Evolutionary conservation across 2,113 vertebrate genomes (phyloP), one percentile per base, ranked within the genome.

Genomic region (Erinaceus europaeus): DNA sequence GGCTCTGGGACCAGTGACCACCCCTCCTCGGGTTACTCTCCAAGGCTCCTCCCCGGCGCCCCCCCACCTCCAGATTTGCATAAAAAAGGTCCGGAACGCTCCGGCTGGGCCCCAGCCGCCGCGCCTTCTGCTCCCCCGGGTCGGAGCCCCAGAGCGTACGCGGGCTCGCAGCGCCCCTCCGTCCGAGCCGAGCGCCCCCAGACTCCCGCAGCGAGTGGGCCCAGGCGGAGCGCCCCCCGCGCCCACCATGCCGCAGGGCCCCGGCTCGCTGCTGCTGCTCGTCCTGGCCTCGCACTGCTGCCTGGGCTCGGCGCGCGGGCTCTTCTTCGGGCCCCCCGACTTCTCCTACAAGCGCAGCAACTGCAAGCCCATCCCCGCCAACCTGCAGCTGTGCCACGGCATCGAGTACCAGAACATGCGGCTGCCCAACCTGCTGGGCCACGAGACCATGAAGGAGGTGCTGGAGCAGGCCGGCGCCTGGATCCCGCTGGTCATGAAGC

Each of bases 351-450:
- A 98, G 93, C 98, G 98, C 95, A 99, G 97, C 92, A 98, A 98
- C 86, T 99, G 99, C 97, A 99, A 98, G 93, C 96, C 98, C 52
- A 99, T 99, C 84, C 98, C 99, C 2, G 96, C 97, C 34, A 98
- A 97, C 62, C 97, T 99, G 92, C 97, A 98, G 55, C 97, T 99
- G 79, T 99, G 99, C 96, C 97, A 98, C 84, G 98, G 98, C 67
- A 99, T 99, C 62, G 99, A 99, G 95, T 99, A 99, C 97, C 97
- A 98, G 64, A 98, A 98, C 95, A 99, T 99, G 99, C 96, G 98
- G 90, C 97, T 99, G 90, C 99, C 99, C 90, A 99, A 99, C 97
- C 98, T 99, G 88, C 98, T 99, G 91, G 99, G 99, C 14, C 99
- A 99, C 93, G 99, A 99, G 92, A 99, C 98, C 85, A 98, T 99